phyloP scores from a whole-genome alignment of 2,113 vertebrate genomes.

The Osmerus mordax region DNA sequence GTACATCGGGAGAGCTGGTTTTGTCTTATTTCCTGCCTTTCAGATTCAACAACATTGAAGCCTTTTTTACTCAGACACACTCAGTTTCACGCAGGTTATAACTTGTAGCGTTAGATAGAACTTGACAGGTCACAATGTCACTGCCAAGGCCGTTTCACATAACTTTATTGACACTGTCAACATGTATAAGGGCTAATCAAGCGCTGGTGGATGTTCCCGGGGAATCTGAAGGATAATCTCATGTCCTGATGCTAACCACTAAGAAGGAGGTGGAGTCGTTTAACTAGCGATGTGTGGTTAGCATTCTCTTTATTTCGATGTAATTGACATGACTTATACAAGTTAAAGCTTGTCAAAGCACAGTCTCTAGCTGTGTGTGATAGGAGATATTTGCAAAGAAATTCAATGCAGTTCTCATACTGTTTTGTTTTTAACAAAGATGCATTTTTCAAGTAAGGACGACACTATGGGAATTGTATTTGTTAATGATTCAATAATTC shows the following conservation, averaged over 20 bases:
- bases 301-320: slow-evolving; percentile 26
- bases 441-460: slow-evolving; percentile 15
- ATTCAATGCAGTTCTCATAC: not conserved
- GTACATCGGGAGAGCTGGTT: not conserved
- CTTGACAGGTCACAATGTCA: slow-evolving; percentile 7
- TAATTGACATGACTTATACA: slow-evolving; percentile 60
- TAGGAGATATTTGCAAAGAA: not conserved
- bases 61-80: not conserved
- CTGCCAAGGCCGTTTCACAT: slow-evolving; percentile 2
- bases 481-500: not conserved
- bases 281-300: slow-evolving; percentile 31
- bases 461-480: slow-evolving; percentile 6
- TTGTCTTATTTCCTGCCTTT: not conserved
- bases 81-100: not conserved
- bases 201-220: slow-evolving; percentile 34
- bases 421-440: not conserved
- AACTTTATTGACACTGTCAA: slow-evolving; percentile 8
- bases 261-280: slow-evolving; percentile 54
- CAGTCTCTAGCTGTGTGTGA: not conserved
- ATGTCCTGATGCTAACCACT: slow-evolving; percentile 40
- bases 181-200: slow-evolving; percentile 23
- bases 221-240: slow-evolving; percentile 43
- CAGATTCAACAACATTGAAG: not conserved
- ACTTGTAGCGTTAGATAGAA: not conserved
- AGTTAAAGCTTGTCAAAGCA: slow-evolving; percentile 55